Evolutionary conservation across 2,113 vertebrate species (phyloP), one percentile per base, ranked within the genome.

Genomic region (Psilopogon haemacephalus): DNA sequence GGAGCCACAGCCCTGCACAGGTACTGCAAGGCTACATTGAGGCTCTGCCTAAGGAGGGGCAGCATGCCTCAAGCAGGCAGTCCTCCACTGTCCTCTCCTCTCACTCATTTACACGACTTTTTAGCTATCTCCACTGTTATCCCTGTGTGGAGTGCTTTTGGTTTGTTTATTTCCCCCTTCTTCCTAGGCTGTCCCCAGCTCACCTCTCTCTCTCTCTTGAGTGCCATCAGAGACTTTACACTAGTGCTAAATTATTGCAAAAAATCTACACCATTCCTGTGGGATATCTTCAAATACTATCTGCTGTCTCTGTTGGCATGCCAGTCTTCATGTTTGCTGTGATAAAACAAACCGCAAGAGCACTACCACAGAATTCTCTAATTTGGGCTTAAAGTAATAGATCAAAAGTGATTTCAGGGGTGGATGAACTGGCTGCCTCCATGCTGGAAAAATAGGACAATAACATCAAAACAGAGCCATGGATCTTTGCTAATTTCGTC

Each of bases 321-420:
- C 84, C 9, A 50, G 11, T 64, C 75, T 91, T 85, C 35, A 3
- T 77, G 56, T 91, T 94, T 86, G 79, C 62, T 75, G 50, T 62
- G 73, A 55, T 86, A 93, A 93, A 94, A 86, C 89, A 94, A 91
- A 88, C 79, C 87, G 56, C 85, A 77, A 89, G 85, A 84, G 79
- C 62, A 15, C 30, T 64, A 65, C 72, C 72, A 69, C 48, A 60
- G 82, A 89, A 89, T 88, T 88, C 60, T 83, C 72, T 89, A 84
- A 86, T 89, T 91, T 46, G 56, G 35, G 50, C 87, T 90, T 92
- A 89, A 94, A 94, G 85, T 91, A 74, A 80, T 71, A 93, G 56
- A 83, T 96, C 32, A 91, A 77, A 94, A 74, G 28, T 35, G 2
- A 81, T 93, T 63, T 46, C 78, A 58, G 38, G 38, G 64, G 7